Evolutionary conservation across 2,888 invertebrate genomes (phyloP).

Genomic region (Leptinotarsa haldemani): DNA sequence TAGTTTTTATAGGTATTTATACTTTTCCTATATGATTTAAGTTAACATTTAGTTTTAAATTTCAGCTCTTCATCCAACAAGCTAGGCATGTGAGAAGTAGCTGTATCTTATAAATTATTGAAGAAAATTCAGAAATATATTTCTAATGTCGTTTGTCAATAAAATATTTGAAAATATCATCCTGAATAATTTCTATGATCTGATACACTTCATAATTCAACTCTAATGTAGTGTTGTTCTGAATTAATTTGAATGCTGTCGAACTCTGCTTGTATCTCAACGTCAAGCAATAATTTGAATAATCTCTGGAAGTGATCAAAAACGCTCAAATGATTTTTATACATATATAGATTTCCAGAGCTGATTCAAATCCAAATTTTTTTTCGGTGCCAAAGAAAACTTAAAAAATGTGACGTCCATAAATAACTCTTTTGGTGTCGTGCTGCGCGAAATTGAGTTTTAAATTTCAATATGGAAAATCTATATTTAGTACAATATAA

Average conservation of each 20-base stretch:
- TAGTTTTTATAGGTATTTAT: neutral
- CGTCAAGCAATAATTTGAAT: neutral
- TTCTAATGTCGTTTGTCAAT: too few species aligned
- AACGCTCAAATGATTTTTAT: constrained; percentile 24
- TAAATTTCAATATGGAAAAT: constrained; percentile 23
- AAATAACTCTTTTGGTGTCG: constrained; percentile 60
- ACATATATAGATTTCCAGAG: constrained; percentile 9
- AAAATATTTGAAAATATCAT: too few species aligned
- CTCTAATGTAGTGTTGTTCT: too few species aligned
- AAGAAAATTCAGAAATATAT: too few species aligned
- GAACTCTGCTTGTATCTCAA: constrained; percentile 16
- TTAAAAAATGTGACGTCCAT: constrained; percentile 60
- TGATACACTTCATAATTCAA: too few species aligned
- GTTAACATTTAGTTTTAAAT: neutral
- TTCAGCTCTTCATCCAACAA: neutral
- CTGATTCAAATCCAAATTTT: constrained; percentile 14
- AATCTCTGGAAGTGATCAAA: constrained; percentile 1
- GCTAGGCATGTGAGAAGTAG: too few species aligned
- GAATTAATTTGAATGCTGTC: too few species aligned
- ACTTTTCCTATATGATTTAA: neutral
- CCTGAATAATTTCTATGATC: too few species aligned
- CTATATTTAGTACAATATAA: constrained; percentile 46
- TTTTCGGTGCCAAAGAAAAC: constrained; percentile 57
- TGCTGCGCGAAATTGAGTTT: constrained; percentile 57
- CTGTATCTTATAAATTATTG: too few species aligned